Conservation (phyloP, 1,140 invertebrate species). For the Lutraria rhynchaena region DNA sequence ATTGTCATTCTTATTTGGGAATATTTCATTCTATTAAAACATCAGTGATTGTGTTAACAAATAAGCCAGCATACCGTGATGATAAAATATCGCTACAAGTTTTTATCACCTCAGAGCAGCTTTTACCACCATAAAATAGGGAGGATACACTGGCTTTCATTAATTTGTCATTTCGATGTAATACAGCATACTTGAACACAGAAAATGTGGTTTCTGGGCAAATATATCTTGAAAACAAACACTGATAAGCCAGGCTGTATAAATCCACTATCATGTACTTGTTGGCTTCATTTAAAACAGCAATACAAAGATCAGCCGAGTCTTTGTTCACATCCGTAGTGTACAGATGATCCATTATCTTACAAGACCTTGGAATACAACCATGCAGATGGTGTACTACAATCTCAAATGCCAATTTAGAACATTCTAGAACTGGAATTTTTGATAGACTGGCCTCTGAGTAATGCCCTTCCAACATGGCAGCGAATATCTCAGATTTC, state of each 20-base stretch:
- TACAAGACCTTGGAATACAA: slow-evolving; percentile 53
- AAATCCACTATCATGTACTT: slow-evolving; percentile 35
- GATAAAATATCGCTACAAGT: slow-evolving; percentile 12
- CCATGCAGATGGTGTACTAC: slow-evolving; percentile 68
- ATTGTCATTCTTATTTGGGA: no score
- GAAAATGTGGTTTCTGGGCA: slow-evolving; percentile 11
- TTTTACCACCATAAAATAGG: slow-evolving; percentile 23
- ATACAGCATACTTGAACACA: slow-evolving; percentile 22
- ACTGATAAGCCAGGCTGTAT: neutral
- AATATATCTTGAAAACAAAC: slow-evolving; percentile 11
- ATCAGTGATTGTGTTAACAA: slow-evolving; percentile 33
- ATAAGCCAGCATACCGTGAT: slow-evolving; percentile 25
- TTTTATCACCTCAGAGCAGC: neutral
- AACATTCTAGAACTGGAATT: slow-evolving; percentile 59
- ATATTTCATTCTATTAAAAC: slow-evolving; percentile 20
- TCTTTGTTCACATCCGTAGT: neutral
- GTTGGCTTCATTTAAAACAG: slow-evolving; percentile 18
- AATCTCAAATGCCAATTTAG: slow-evolving; percentile 57
- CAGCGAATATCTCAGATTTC: slow-evolving; percentile 68
- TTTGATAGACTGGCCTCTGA: slow-evolving; percentile 64
- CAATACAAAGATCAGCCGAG: slow-evolving; percentile 4
- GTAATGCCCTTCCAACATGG: slow-evolving; percentile 73
- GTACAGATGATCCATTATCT: slow-evolving; percentile 24
- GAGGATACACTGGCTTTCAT: slow-evolving; percentile 13
- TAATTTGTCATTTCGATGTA: slow-evolving; percentile 16